Conservation (phyloP, 2,888 invertebrate species). For the Taenaris catops region DNA sequence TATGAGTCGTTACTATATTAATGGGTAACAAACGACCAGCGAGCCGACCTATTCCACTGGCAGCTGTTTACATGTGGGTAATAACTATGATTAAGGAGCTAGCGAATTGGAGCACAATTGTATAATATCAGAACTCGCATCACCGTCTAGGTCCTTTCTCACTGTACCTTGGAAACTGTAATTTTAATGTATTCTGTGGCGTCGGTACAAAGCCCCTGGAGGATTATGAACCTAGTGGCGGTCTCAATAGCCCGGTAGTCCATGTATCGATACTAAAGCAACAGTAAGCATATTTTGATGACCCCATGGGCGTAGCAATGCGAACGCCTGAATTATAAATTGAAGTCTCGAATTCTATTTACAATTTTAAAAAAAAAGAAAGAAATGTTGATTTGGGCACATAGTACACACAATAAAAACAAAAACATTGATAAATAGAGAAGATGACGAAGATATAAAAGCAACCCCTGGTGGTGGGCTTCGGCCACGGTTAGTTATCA, state of each 20-base stretch:
- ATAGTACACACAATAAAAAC: too few species aligned
- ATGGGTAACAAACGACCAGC: conserved; percentile 24
- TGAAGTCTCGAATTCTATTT: too few species aligned
- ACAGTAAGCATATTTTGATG: too few species aligned
- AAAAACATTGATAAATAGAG: too few species aligned
- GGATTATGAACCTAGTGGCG: conserved; percentile 42
- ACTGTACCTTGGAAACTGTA: conserved; percentile 62
- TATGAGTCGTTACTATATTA: conserved; percentile 14
- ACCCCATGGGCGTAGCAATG: too few species aligned
- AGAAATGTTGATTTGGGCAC: too few species aligned
- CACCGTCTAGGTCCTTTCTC: conserved; percentile 52
- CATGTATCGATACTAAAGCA: conserved; percentile 7
- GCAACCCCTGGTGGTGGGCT: too few species aligned
- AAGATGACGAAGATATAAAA: too few species aligned
- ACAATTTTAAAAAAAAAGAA: too few species aligned
- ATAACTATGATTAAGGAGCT: conserved; percentile 71
- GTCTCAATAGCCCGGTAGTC: conserved; percentile 43
- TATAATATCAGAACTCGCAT: conserved; percentile 67
- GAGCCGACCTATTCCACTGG: conserved; percentile 28
- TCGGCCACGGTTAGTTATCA: too few species aligned
- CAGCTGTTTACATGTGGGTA: conserved; percentile 41
- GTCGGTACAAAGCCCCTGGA: conserved; percentile 47
- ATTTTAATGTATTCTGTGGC: conserved; percentile 72
- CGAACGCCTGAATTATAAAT: too few species aligned
- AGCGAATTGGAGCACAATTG: conserved; percentile 57